Percentiles rank a stretch among this genome's conserved stretches.
phyloP scores from a whole-genome alignment of 2,888 invertebrate species.

The Brachypalpus laphriformis region DNA sequence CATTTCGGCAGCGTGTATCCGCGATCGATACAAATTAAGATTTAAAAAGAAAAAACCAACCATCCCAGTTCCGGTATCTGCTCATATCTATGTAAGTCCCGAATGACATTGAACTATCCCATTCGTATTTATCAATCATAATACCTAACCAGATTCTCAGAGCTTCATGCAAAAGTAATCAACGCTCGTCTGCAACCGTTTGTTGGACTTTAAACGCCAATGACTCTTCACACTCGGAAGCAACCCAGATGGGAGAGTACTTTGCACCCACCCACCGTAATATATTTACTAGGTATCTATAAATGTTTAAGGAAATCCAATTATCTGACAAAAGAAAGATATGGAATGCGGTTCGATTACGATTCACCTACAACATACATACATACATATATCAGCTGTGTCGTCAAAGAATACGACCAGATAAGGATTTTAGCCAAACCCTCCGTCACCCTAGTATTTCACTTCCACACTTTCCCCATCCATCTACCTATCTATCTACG shows the following conservation, averaged over 20 bases:
- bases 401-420: slow-evolving; percentile 10
- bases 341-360: not conserved
- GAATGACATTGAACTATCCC: not conserved
- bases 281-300: not conserved
- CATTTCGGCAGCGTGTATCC: too few relatives aligned
- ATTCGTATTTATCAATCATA: not conserved
- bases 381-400: not conserved
- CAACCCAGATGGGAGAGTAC: not conserved
- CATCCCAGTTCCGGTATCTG: not conserved
- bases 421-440: slow-evolving; percentile 9
- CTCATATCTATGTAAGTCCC: not conserved
- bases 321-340: not conserved
- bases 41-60: too few relatives aligned
- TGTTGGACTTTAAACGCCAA: not conserved
- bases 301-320: slow-evolving; percentile 4
- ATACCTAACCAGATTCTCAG: not conserved
- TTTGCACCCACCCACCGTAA: slow-evolving; percentile 3
- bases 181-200: not conserved
- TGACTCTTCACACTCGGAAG: not conserved
- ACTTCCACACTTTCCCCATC: not conserved
- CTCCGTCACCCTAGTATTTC: not conserved
- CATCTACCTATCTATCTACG: not conserved
- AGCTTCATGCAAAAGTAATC: not conserved
- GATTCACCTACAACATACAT: not conserved
- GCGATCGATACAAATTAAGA: too few relatives aligned